phyloP scores from a whole-genome alignment of 2,113 vertebrate species.

The Sphaerodactylus townsendi region DNA sequence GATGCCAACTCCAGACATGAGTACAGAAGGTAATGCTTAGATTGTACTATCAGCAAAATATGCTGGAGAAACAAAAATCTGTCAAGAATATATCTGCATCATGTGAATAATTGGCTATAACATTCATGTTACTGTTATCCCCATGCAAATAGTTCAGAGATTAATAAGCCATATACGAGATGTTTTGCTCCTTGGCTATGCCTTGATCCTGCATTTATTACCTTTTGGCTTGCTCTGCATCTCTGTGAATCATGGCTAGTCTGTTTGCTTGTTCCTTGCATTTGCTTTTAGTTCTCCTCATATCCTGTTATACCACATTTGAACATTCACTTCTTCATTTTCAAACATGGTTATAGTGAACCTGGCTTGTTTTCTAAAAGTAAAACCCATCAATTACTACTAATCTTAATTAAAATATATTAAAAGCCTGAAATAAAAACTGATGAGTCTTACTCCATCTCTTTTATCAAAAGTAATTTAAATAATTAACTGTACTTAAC shows the following conservation, averaged over 20 bases:
- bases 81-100: not conserved
- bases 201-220: not conserved
- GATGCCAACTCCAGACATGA: conserved; percentile 97
- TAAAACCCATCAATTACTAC: not conserved
- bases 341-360: too few species aligned
- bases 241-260: not conserved
- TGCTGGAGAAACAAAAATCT: not conserved
- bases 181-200: not conserved
- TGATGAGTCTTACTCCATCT: not conserved
- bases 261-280: not conserved
- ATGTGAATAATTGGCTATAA: not conserved
- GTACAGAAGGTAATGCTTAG: conserved; percentile 86
- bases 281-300: not conserved
- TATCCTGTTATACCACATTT: too few species aligned
- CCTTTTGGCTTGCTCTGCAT: not conserved
- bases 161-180: not conserved
- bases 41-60: not conserved
- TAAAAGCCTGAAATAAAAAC: not conserved
- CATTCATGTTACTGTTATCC: not conserved
- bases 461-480: not conserved
- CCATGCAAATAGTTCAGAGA: not conserved
- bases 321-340: too few species aligned
- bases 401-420: not conserved
- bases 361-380: too few species aligned
- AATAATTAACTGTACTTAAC: too few species aligned